Evolutionary conservation across 2,888 invertebrate genomes (phyloP).

Genomic region (Geotrupes spiniger): DNA sequence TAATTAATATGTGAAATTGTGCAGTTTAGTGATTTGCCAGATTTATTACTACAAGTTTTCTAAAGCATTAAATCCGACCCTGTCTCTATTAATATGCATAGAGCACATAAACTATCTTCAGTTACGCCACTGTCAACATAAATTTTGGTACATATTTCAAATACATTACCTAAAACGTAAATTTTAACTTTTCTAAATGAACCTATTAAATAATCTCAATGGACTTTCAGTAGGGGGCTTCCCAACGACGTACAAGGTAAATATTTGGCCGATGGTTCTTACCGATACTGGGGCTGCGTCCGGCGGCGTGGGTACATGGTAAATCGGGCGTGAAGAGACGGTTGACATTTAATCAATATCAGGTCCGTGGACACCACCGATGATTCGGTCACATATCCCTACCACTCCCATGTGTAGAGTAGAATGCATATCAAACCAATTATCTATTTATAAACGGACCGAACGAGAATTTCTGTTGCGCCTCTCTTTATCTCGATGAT

Average conservation of each 20-base stretch:
- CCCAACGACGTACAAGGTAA: neutral
- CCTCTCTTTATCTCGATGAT: conserved; percentile 1
- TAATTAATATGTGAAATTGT: too few species aligned
- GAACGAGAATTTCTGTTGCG: conserved; percentile 8
- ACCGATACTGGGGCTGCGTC: conserved; percentile 2
- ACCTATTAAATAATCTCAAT: too few species aligned
- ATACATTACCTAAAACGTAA: too few species aligned
- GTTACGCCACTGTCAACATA: too few species aligned
- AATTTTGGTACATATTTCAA: too few species aligned
- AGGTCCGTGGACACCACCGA: conserved; percentile 39
- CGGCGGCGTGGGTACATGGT: conserved; percentile 41
- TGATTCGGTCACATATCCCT: conserved; percentile 27
- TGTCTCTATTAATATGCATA: too few species aligned
- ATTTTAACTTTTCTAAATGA: too few species aligned
- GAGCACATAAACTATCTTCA: too few species aligned
- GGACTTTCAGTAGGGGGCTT: too few species aligned
- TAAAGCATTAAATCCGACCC: too few species aligned
- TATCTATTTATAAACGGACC: conserved; percentile 18
- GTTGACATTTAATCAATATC: conserved; percentile 49
- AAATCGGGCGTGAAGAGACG: conserved; percentile 47
- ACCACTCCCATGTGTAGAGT: conserved; percentile 1
- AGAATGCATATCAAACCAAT: conserved; percentile 9
- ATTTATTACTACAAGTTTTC: too few species aligned
- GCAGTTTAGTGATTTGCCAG: too few species aligned
- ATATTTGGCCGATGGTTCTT: conserved; percentile 6